Evolutionary conservation across 2,113 vertebrate species (phyloP), one percentile per base, ranked within the genome.

Genomic region (Echinops telfairi): DNA sequence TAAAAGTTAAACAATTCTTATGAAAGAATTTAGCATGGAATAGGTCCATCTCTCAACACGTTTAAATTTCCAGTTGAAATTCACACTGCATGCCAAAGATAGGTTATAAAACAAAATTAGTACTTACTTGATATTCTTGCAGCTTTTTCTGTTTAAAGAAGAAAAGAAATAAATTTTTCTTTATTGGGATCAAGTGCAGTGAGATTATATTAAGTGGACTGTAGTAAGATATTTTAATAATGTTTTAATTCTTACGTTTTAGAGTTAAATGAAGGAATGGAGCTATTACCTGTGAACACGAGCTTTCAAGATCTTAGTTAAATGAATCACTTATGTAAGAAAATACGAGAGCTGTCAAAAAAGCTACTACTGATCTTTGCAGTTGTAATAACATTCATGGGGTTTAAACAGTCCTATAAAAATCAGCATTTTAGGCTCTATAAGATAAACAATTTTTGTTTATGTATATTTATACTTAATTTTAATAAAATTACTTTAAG

Each of bases 61-160:
- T 80, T 70, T 81, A 20, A 79, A 77, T 92, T 85, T 84, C 4
- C 81, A 8, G 15, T 83, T 83, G 20, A 77, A 89, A 93, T 95
- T 70, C 3, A 62, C 31, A 77, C 47, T 33, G 6, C 17, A 6
- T 68, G 66, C 15, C 33, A 91, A 85, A 89, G 8, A 88, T 19
- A 92, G 83, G 20, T 92, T 81, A 62, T 78, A 14, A 60, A 33
- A 40, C 31, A 83, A 93, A 83, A 93, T 71, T 0, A 68, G 20
- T 96, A 92, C 73, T 94, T 96, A 97, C 95, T 91, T 94, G 90
- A 68, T 94, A 29, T 0, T 92, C 95, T 97, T 94, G 66, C 23
- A 90, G 79, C 33, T 93, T 97, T 96, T 91, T 96, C 94, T 75
- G 71, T 43, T 89, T 62, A 88, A 89, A 86, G 29, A 62, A 53